Base-by-base conservation (phyloP, 2,888 invertebrate genomes). In the Eucriotettix oculatus region DNA sequence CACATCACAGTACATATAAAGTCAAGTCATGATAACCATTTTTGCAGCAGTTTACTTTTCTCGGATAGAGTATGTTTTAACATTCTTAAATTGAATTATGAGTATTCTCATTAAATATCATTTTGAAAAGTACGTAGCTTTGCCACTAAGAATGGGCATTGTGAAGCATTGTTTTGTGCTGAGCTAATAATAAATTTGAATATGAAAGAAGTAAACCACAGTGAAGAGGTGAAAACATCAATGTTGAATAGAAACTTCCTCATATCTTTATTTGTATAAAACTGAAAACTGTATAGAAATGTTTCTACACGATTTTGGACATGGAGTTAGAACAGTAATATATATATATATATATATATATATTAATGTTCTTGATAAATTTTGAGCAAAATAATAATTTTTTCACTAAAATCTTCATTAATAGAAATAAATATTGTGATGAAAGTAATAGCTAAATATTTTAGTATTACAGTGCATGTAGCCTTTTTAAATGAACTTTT, bases 271-370 rank as follows among this genome's bases (percentile, higher is more conserved):
- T 61, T 63, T 63, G 63, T 63, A 63, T 61, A 29, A 29, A 29
- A 29, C 29, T 29, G 29, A 60, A 59, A 61, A 58, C 58, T 63
- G 61, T 60, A 63, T 56, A 61, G 61, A 61, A 58, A 63, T 61
- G 61, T 63, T 63, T 61, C 57, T 63, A 61, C 61, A 58, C 55
- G 57, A 60, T 61, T 60, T 63, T 63, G 61, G 63, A 60, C 63
- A 61, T 60, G 59, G 57, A 61, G 61, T 29, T 29, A 29, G 29
- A 29, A 29, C 29, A 29, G 2, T 2, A 29, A 2, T 29, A 29
- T 29, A 29, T 29, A 29, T 29, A 61, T 63, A 61, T 63, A 61
- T 60, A 63, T 61, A 61, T 60, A 59, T 63, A 61, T 63, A 63
- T 60, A 60, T 53, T 40, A 54, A 59, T 62, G 60, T 60, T 62